Percentiles rank a stretch among this genome's conserved stretches.
Evolutionary conservation across 2,888 invertebrate species (phyloP).

Genomic region (Timandra comae): DNA sequence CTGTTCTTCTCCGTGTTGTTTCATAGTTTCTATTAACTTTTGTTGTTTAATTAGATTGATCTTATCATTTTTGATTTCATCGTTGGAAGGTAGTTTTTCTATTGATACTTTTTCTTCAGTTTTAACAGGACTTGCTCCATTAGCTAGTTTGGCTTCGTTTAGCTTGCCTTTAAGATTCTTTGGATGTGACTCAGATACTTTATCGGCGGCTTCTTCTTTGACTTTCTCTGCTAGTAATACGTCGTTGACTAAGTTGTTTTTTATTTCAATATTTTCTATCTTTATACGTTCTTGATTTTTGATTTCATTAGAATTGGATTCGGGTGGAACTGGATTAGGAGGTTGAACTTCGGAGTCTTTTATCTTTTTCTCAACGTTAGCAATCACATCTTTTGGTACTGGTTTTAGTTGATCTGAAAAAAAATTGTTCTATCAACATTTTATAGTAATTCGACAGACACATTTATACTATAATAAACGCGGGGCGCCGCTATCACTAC

Average conservation of each 20-base stretch:
- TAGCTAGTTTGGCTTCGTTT: conserved; percentile 33
- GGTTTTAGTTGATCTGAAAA: conserved; percentile 40
- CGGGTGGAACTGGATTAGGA: conserved; percentile 66
- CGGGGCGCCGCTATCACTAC: too few species aligned
- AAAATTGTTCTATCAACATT: too few species aligned
- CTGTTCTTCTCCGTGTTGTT: conserved; percentile 82
- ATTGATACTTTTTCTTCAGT: conserved; percentile 26
- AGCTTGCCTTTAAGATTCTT: conserved; percentile 48
- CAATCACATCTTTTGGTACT: conserved; percentile 22
- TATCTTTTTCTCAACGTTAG: conserved; percentile 27
- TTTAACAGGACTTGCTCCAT: conserved; percentile 31
- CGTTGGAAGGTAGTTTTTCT: conserved; percentile 26
- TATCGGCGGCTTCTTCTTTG: conserved; percentile 33
- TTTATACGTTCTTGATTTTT: conserved; percentile 37
- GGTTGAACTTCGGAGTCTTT: conserved; percentile 65
- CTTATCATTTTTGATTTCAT: conserved; percentile 38
- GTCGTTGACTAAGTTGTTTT: conserved; percentile 14
- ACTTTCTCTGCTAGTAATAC: conserved; percentile 18
- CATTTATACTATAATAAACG: too few species aligned
- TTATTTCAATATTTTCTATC: conserved; percentile 22
- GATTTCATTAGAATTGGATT: conserved; percentile 52
- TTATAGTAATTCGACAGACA: too few species aligned
- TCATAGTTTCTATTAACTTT: conserved; percentile 78
- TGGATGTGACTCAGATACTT: conserved; percentile 48
- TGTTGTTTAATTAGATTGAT: conserved; percentile 48